phyloP scores from a whole-genome alignment of 2,797 vertebrate genomes.

The Lophotriccus pileatus region DNA sequence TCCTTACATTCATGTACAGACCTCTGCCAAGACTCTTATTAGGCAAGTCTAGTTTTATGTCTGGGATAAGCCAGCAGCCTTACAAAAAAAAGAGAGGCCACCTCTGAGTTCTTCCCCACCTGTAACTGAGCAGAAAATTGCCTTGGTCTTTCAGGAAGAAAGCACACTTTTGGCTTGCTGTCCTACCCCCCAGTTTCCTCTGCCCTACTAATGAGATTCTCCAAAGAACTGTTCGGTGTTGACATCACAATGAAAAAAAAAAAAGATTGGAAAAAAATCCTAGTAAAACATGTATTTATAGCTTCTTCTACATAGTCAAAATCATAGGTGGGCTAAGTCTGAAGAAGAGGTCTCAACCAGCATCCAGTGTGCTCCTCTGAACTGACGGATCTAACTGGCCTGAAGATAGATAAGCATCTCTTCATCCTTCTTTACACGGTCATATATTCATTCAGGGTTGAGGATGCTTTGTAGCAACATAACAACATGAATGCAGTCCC shows the following conservation, averaged over 20 bases:
- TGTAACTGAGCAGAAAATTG: slow-evolving; percentile 16
- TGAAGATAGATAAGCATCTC: neutral
- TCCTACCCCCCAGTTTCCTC: neutral
- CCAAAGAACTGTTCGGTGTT: neutral
- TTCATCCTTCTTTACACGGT: neutral
- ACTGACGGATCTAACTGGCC: neutral
- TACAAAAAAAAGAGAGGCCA: neutral
- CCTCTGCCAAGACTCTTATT: slow-evolving; percentile 20
- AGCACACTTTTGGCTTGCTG: neutral
- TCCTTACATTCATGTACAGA: neutral
- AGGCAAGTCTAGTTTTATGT: slow-evolving; percentile 20
- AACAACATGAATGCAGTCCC: neutral
- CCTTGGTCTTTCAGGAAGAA: neutral
- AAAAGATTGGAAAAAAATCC: neutral
- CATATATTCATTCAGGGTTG: neutral
- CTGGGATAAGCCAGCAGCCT: slow-evolving; percentile 24
- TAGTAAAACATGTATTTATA: neutral
- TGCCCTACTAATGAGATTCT: neutral
- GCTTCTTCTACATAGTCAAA: neutral
- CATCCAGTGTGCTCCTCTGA: neutral
- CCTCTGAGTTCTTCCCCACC: slow-evolving; percentile 25
- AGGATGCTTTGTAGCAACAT: neutral
- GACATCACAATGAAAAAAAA: neutral
- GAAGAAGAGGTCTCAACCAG: neutral
- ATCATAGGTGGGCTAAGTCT: neutral